Percentiles rank a stretch among this genome's conserved stretches.
Evolutionary conservation across 2,113 vertebrate genomes (phyloP).

Genomic region (Paratilapia polleni): DNA sequence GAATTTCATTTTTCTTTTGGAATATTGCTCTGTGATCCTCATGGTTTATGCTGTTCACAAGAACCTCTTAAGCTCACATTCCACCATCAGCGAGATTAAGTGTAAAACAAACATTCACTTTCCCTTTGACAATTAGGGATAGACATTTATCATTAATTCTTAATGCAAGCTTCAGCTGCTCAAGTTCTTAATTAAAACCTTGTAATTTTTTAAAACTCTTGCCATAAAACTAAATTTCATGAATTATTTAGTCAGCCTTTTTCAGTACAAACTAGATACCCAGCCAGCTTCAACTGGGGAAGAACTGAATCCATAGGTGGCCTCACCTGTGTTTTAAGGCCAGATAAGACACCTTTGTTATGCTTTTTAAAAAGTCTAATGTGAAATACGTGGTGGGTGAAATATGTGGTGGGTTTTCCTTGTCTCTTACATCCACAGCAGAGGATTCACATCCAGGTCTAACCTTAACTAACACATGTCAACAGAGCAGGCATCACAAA

Average conservation of each 20-base stretch:
- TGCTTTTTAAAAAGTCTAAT: constrained; percentile 3
- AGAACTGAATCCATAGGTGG: not conserved
- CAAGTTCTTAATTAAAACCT: constrained; percentile 59
- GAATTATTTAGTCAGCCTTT: constrained; percentile 44
- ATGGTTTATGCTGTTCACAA: not conserved
- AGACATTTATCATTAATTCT: constrained; percentile 49
- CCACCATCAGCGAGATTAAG: constrained; percentile 4
- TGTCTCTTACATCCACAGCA: constrained; percentile 15
- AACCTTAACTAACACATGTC: constrained; percentile 54
- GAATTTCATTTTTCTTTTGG: constrained; percentile 28
- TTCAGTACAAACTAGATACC: not conserved
- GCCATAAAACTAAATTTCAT: constrained; percentile 45
- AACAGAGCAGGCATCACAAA: constrained; percentile 38
- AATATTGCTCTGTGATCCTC: constrained; percentile 16
- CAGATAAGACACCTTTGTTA: constrained; percentile 4
- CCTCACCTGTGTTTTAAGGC: not conserved
- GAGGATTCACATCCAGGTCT: constrained; percentile 23
- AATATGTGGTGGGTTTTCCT: constrained; percentile 1
- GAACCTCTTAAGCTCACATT: constrained; percentile 21
- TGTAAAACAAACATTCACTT: constrained; percentile 43
- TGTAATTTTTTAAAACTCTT: constrained; percentile 45
- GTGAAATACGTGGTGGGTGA: not conserved
- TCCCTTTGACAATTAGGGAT: constrained; percentile 48
- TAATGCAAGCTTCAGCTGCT: constrained; percentile 39
- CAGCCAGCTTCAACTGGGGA: not conserved